Base-by-base conservation (phyloP, 2,113 vertebrate species). In the Atractosteus spatula region DNA sequence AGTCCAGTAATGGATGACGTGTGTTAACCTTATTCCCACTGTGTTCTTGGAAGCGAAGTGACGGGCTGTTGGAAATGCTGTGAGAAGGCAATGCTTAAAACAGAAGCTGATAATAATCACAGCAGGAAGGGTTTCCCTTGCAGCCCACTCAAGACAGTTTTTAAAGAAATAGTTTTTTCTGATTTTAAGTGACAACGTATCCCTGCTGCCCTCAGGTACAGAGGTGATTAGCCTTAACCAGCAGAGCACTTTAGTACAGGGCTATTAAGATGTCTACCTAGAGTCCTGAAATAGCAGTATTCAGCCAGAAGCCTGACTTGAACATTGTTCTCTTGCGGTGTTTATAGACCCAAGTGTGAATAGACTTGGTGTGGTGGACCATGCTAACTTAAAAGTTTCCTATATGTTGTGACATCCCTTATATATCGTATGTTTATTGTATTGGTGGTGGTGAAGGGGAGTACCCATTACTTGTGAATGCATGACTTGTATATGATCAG, bases 11-110 rank as follows among this genome's bases (percentile, higher is more conserved):
- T 78, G 76, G 55, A 56, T 63, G 64, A 65, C 47, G 54, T 70
- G 10, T 51, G 16, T 70, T 56, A 65, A 8, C 68, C 63, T 73
- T 71, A 77, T 78, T 67, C 70, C 71, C 69, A 70, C 74, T 45
- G 73, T 54, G 16, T 79, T 76, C 77, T 10, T 51, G 10, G 1
- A 51, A 51, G 5, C 1, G 5, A 51, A 51, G 47, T 51, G 71
- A 86, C 80, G 85, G 89, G 88, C 88, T 90, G 86, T 78, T 77
- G 71, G 77, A 76, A 74, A 72, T 67, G n/a, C 44, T 83, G 78
- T 81, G 74, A 77, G 72, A 75, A 79, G 74, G 76, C 84, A 72
- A 83, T 81, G 79, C 80, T 73, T 66, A 72, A 84, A 83, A 84
- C 73, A 66, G 79, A 68, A 71, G 78, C 66, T 47, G 47, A 69